Percentiles rank a stretch among this genome's conserved stretches.
Conservation (phyloP, 2,113 vertebrate species). For the Brevimyrus niger region DNA sequence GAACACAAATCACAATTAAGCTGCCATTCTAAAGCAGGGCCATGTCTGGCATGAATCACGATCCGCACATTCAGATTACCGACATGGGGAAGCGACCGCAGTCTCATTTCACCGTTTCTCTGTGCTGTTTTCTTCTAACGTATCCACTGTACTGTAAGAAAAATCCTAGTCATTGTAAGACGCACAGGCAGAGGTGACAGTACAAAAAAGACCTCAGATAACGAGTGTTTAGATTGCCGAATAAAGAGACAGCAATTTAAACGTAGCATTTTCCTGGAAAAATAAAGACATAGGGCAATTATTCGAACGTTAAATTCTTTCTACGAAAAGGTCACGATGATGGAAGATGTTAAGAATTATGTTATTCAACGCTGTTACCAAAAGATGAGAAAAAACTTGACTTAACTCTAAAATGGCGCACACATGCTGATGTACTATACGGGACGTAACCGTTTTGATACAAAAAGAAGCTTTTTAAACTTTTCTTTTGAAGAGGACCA, state of each 20-base stretch:
- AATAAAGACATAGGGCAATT: not conserved
- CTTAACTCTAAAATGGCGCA: constrained; percentile 36
- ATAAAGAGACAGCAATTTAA: not conserved
- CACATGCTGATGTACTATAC: constrained; percentile 23
- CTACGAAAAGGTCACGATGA: not conserved
- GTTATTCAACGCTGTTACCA: constrained; percentile 25
- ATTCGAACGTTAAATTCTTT: not conserved
- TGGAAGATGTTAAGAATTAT: not conserved
- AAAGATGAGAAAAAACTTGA: constrained; percentile 23
- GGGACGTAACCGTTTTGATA: constrained; percentile 19
- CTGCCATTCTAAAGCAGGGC: not conserved
- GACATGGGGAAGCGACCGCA: not conserved
- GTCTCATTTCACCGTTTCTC: not conserved
- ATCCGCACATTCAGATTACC: not conserved
- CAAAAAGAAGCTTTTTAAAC: constrained; percentile 25
- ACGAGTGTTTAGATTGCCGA: not conserved
- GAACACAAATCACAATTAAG: not conserved
- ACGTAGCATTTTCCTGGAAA: not conserved
- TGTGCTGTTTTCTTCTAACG: not conserved
- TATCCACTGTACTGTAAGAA: constrained; percentile 7
- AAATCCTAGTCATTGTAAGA: not conserved
- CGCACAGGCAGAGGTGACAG: not conserved
- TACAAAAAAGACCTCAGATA: not conserved
- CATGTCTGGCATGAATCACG: not conserved
- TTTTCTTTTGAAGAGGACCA: constrained; percentile 15